A percentile compares a stretch with the other conserved stretches of the same genome.
Conservation (phyloP, 2,888 invertebrate genomes). For the Synergus umbraculus region DNA sequence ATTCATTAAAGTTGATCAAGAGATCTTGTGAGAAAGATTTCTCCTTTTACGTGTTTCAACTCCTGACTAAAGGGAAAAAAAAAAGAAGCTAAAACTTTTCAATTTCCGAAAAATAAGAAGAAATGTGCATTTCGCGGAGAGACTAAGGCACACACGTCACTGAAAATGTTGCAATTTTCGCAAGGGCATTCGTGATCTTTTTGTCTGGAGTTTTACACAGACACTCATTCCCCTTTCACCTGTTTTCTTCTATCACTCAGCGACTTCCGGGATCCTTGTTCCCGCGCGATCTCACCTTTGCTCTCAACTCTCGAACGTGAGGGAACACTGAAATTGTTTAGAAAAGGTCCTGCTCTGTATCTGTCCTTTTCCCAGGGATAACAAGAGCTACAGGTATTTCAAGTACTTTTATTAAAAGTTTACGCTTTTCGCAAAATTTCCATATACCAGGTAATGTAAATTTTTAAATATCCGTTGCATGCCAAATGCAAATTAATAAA, state of each 20-base stretch:
- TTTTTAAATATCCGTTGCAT: no score
- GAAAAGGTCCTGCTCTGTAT: constrained; percentile 39
- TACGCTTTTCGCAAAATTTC: no score
- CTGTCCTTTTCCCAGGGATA: neutral
- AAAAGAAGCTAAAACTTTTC: neutral
- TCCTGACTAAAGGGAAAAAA: neutral
- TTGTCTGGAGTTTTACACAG: constrained; percentile 50
- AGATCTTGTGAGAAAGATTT: neutral
- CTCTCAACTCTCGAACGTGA: constrained; percentile 45
- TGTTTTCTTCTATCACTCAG: constrained; percentile 42
- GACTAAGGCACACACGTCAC: constrained; percentile 22
- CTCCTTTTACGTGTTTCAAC: neutral
- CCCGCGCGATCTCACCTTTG: constrained; percentile 35
- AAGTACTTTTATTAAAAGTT: constrained; percentile 17
- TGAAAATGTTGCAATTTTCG: constrained; percentile 53
- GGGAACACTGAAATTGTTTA: constrained; percentile 49
- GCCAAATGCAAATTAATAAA: no score
- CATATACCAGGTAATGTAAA: no score
- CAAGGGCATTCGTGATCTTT: constrained; percentile 56
- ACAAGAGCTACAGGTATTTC: constrained; percentile 42
- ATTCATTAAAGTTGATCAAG: no score
- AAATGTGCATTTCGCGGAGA: neutral
- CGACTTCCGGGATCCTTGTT: constrained; percentile 33
- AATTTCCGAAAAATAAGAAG: neutral
- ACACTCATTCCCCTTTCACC: constrained; percentile 42